These are phyloP conservation scores for Beaufortia kweichowensis DNA, from an alignment of 2,113 vertebrate species.

Conservation along the genomic window DNA sequence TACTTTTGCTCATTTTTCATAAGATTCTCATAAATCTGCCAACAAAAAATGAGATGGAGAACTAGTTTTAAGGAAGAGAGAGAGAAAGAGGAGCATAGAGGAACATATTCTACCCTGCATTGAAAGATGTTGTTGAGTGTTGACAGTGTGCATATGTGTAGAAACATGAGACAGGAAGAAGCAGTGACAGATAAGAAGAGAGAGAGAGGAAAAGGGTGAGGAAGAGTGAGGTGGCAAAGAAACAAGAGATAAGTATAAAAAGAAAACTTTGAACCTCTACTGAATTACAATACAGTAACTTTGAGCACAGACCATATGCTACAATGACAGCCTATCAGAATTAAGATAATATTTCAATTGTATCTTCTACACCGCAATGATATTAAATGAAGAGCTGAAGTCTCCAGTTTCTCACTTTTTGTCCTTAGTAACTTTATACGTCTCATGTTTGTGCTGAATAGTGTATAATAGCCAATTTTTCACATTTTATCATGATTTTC, in stretches of 20 bases:
- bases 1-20: conserved; percentile 25
- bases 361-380: no score
- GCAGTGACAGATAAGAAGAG: conserved; percentile 46
- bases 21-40: conserved; percentile 16
- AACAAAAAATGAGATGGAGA: neutral
- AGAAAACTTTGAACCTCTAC: conserved; percentile 3
- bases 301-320: neutral
- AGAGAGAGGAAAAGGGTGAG: conserved; percentile 11
- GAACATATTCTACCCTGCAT: conserved; percentile 4
- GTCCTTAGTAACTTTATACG: no score
- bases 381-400: no score
- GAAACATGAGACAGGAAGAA: conserved; percentile 45
- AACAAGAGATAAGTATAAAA: conserved; percentile 17
- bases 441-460: no score
- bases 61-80: neutral
- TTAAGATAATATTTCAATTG: no score
- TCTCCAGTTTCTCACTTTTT: no score
- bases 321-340: no score
- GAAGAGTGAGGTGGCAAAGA: neutral
- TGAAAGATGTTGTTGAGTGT: conserved; percentile 44
- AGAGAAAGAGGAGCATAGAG: neutral
- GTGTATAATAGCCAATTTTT: no score
- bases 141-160: conserved; percentile 43
- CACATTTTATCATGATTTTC: no score
- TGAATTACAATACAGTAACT: neutral